Base-by-base conservation (phyloP, 2,113 vertebrate species). In the Antennarius striatus region DNA sequence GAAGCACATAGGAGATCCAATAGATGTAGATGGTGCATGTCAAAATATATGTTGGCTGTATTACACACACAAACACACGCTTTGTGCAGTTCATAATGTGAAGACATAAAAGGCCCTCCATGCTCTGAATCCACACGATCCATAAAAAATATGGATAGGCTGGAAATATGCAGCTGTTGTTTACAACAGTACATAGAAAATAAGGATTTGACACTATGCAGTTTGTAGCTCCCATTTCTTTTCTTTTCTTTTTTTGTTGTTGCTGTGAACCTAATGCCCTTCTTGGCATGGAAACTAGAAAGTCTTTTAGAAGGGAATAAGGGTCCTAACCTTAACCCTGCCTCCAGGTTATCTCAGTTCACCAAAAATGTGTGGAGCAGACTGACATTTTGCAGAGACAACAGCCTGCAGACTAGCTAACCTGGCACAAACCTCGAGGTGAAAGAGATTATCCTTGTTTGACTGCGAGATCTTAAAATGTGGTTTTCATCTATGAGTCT, bases 391-490 rank as follows among this genome's bases (percentile, higher is more conserved):
- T 52, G 56, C 48, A 29, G 59, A 68, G 40, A 71, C 74, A 47
- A 77, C 68, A 80, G 61, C 79, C 68, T 78, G 68, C 64, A 58
- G 49, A 84, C 68, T 32, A 54, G 56, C 62, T 50, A 39, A 64
- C 32, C 16, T 78, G 79, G 64, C 71, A 69, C 50, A 28, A 0
- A 28, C 16, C 2, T 3, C 7, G 48, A 62, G 46, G 30, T 22
- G 51, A 72, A 62, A 68, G 46, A 65, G 22, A 11, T 28, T 36
- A 5, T 22, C 32, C 3, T 36, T 3, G 32, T 36, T 36, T 36
- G 3, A 36, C 32, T 7, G 32, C 4, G 56, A 61, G 47, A 11
- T 12, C 42, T 43, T 11, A 9, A 7, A 43, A 36, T 10, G 42
- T 55, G 30, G 48, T 54, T 61, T 17, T 32, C 29, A 11, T 16